Evolutionary conservation across 2,888 invertebrate species (phyloP).

Genomic region (Synergus japonicus): DNA sequence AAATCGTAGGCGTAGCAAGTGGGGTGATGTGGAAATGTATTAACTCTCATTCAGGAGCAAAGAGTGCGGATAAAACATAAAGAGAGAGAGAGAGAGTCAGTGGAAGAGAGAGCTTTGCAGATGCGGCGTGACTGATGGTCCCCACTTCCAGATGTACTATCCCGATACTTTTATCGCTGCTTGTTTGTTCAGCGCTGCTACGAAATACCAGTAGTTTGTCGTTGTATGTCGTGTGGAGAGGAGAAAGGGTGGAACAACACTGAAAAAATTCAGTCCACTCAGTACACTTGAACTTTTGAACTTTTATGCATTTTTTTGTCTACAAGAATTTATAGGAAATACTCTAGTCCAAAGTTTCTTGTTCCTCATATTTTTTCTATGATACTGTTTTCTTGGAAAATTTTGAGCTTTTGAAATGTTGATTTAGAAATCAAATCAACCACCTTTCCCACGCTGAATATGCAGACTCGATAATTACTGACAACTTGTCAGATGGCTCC

Average conservation of each 20-base stretch:
- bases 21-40: conserved; percentile 51
- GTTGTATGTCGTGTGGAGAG: conserved; percentile 3
- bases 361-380: not conserved
- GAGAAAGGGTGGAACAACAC: not conserved
- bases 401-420: not conserved
- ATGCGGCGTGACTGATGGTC: conserved; percentile 77
- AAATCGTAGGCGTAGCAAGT: conserved; percentile 54
- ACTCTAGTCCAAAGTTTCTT: not conserved
- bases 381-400: not conserved
- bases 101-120: conserved; percentile 69
- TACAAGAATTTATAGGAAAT: not conserved
- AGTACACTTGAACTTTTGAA: not conserved
- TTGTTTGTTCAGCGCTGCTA: conserved; percentile 74
- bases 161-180: conserved; percentile 75
- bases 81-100: conserved; percentile 47
- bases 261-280: not conserved
- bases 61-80: conserved; percentile 42
- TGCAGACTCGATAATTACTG: conserved; percentile 7
- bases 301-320: not conserved
- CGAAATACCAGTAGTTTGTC: conserved; percentile 50
- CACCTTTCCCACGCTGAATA: conserved; percentile 3
- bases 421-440: not conserved
- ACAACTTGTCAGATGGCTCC: conserved; percentile 3
- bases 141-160: conserved; percentile 76
- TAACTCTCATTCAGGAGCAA: conserved; percentile 49